Evolutionary conservation across 2,113 vertebrate genomes (phyloP), one percentile per base, ranked within the genome.

Genomic region (Zosterops borbonicus): DNA sequence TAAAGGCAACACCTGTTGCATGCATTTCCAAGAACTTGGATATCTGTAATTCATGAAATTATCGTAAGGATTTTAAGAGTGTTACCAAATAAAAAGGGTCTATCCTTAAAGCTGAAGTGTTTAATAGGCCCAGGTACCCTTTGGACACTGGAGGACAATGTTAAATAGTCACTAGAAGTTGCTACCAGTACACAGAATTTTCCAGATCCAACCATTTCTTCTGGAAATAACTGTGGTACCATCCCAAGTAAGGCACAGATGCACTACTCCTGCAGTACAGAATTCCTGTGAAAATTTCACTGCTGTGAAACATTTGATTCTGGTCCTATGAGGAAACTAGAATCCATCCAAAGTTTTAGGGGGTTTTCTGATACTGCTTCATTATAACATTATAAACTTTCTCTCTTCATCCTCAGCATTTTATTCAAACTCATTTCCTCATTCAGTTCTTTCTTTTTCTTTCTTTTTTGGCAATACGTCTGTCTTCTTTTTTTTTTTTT

Each of bases 81-180:
- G 2, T 33, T 44, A 35, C 35, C 19, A 47, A 33, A 47, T 53
- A 33, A 50, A 9, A 15, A 31, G 9, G 3, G 15, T 21, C 33
- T 68, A 12, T 25, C 31, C 6, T 68, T 81, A 41, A 75, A 49
- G 28, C 7, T 60, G 44, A 63, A 39, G 18, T 0, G 0, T 50
- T 11, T 47, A 12, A n/a, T 5, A 62, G 20, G 13, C 21, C 8
- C 29, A 42, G 1, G 0, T 39, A 31, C 5, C 1, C 21, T 52
- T 35, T 64, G 68, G 35, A 23, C 39, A 20, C 9, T 5, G 14
- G 37, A 92, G 50, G n/a, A 73, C 56, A 12, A 22, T 83, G 18
- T 22, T 35, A n/a, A 44, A 41, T 22, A 67, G 50, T 70, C 77
- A 89, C 39, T 79, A 82, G 80, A 83, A 59, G 53, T 89, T 77